Base-by-base conservation (phyloP, 2,888 invertebrate species). In the Julus scandinavius region DNA sequence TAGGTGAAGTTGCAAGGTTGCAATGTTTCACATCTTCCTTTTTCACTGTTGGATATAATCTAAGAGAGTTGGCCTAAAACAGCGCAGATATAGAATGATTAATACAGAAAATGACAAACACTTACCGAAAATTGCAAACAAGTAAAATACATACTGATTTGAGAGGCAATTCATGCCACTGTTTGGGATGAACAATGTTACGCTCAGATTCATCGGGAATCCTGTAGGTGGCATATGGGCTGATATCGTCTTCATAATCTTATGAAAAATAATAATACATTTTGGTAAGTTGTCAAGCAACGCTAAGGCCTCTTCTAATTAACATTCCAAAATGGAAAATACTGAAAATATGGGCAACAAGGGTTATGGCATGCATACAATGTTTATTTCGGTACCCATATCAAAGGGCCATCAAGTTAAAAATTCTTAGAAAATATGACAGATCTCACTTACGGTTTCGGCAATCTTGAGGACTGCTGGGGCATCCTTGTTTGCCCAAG, bases 211-310 rank as follows among this genome's bases (percentile, higher is more conserved):
- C 86, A 7, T 89, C 89, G 13, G 89, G 88, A 49, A 89, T 87
- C 85, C 88, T 41, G 80, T 88, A 89, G 40, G 89, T 89, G 63
- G 89, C 89, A 84, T 89, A 89, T 38, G 89, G 89, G 72, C 87
- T 88, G 63, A 89, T 88, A 63, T 89, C 89, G 54, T 89, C 88
- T 11, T 88, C 72, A 85, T 87, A 88, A 41, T 38, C 88, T 88
- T 29, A 38, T 45, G 11, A 17, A 49, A 38, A 85, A 41, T 0
- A 87, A 15, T 29, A 29, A 29, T 29, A 29, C 29, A 29, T 29
- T 29, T 29, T 29, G 29, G 29, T 29, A 29, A 29, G 29, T 29
- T 29, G 29, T 29, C 29, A 29, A 29, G 29, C 29, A 29, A 29
- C 1, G 1, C 29, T 29, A 29, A 29, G 29, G 29, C 29, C 29